Percentiles rank a stretch among this genome's conserved stretches.
Evolutionary conservation across 2,113 vertebrate genomes (phyloP).

Genomic region (Bothrops jararaca): DNA sequence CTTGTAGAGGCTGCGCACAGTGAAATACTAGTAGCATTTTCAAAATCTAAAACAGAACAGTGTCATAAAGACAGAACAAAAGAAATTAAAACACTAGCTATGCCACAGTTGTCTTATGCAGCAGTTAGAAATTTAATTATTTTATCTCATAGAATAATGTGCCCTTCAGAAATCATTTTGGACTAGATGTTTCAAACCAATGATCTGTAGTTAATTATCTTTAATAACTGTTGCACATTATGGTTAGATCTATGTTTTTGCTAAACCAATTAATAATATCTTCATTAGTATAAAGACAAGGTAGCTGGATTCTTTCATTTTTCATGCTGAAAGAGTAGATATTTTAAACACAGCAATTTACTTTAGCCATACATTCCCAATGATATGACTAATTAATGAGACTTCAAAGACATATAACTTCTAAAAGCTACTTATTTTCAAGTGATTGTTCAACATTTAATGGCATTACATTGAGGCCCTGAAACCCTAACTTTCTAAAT

Average conservation of each 20-base stretch:
- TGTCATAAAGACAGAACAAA: conserved; percentile 77
- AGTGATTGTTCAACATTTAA: conserved; percentile 76
- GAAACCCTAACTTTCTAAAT: conserved; percentile 57
- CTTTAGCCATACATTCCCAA: conserved; percentile 80
- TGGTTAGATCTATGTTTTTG: conserved; percentile 86
- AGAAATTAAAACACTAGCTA: conserved; percentile 80
- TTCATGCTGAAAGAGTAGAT: conserved; percentile 84
- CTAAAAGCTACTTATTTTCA: conserved; percentile 80
- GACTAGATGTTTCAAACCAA: conserved; percentile 86
- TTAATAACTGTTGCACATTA: conserved; percentile 90
- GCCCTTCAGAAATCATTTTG: conserved; percentile 86
- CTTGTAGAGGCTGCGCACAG: conserved; percentile 64
- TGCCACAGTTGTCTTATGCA: conserved; percentile 78
- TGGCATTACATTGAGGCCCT: conserved; percentile 71
- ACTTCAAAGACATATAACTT: conserved; percentile 81
- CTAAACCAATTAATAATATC: conserved; percentile 88
- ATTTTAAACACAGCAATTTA: conserved; percentile 86
- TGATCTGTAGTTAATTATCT: conserved; percentile 88
- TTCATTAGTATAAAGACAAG: conserved; percentile 87
- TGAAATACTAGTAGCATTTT: conserved; percentile 69
- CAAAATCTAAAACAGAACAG: conserved; percentile 70
- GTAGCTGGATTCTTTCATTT: conserved; percentile 83
- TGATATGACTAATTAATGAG: conserved; percentile 83
- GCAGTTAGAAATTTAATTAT: conserved; percentile 87
- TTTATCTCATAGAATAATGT: conserved; percentile 87